These are phyloP conservation scores for Dioctria rufipes DNA, from an alignment of 2,888 invertebrate species.

Conservation along the genomic window DNA sequence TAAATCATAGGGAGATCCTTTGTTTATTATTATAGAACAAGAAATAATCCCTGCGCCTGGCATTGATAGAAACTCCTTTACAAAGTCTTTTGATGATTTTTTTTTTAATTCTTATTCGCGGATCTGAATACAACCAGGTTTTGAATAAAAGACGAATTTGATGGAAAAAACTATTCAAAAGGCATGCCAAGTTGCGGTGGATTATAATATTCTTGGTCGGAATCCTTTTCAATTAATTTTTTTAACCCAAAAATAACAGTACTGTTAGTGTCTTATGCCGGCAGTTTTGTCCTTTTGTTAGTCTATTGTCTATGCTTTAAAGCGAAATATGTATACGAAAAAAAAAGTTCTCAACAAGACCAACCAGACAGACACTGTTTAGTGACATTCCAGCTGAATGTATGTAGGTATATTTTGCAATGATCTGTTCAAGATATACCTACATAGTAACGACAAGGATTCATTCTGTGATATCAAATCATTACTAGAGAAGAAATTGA, in stretches of 20 bases:
- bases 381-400: not conserved
- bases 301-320: conserved; percentile 14
- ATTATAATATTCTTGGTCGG: conserved; percentile 23
- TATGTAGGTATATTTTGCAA: not conserved
- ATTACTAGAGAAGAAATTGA: conserved; percentile 23
- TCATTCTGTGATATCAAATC: conserved; percentile 36
- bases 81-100: conserved; percentile 26
- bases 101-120: conserved; percentile 37
- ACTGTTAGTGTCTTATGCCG: conserved; percentile 33
- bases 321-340: conserved; percentile 3
- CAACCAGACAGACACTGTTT: conserved; percentile 2
- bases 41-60: conserved; percentile 49
- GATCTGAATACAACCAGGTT: conserved; percentile 31
- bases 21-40: conserved; percentile 34
- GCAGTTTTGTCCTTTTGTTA: conserved; percentile 13
- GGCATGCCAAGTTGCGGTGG: conserved; percentile 27
- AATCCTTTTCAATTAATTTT: conserved; percentile 45
- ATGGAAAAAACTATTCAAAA: conserved; percentile 35
- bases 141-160: conserved; percentile 34
- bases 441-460: not conserved
- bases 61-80: conserved; percentile 52
- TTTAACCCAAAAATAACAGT: conserved; percentile 26
- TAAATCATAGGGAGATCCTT: conserved; percentile 45
- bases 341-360: conserved; percentile 24
- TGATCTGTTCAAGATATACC: not conserved